Base-by-base conservation (phyloP, 2,888 invertebrate genomes). In the Hofmannophila pseudospretella region DNA sequence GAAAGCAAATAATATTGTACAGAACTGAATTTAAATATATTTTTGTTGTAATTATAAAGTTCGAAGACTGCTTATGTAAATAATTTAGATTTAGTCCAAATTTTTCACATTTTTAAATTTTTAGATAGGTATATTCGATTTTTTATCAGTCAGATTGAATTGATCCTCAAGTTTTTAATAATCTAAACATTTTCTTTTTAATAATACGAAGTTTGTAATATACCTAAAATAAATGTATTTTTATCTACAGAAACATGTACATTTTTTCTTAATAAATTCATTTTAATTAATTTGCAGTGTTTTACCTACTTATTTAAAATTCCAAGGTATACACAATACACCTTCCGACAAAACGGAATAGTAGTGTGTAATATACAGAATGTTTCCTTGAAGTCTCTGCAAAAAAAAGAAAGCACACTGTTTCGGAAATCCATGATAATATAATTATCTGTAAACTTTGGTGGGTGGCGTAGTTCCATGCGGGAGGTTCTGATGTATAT, bases 321-420 rank as follows among this genome's bases (percentile, higher is more conserved):
- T 93, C 97, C 97, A 97, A 10, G 97, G 97, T 69, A 97, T 93
- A 67, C 96, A 97, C 36, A 97, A 89, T 38, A 94, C 93, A 1
- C 98, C 98, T 74, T 97, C 97, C 0, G 93, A 92, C 64, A 96
- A 88, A 32, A 98, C 94, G 0, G 96, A 96, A 69, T 96, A 97
- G 76, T 96, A 97, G 67, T 95, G 95, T 0, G 96, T 94, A 36
- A 97, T 91, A 67, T 92, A 92, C 2, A 98, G 75, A 54, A 92
- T 90, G 32, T 93, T 88, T 32, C 92, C 92, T 44, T 89, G 82
- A n/a, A 95, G 77, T 59, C 81, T 75, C 74, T 88, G 85, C 36
- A 81, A 85, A 38, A 58, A 58, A 55, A 54, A 40, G 44, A 22
- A 3, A 20, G n/a, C n/a, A n/a, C n/a, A n/a, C n/a, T n/a, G n/a